Evolutionary conservation across 2,888 invertebrate species (phyloP).

Genomic region (Eristalis tenax): DNA sequence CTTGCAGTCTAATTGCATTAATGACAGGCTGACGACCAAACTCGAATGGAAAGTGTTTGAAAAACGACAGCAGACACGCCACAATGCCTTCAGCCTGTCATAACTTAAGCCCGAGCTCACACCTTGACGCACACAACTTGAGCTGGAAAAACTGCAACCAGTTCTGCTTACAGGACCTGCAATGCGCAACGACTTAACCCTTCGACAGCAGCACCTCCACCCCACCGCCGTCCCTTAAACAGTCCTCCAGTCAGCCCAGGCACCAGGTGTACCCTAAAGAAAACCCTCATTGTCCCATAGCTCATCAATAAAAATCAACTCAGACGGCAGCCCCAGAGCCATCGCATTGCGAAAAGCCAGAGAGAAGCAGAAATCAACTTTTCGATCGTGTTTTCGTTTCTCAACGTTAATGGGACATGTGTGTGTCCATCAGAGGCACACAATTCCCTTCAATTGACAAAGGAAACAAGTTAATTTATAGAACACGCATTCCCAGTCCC

Average conservation of each 20-base stretch:
- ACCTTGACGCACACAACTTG: no score
- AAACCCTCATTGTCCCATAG: neutral
- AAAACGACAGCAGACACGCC: no score
- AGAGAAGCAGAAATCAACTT: constrained; percentile 9
- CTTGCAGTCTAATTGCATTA: no score
- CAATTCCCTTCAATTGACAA: constrained; percentile 40
- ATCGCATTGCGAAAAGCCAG: neutral
- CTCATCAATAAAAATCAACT: neutral
- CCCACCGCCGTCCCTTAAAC: neutral
- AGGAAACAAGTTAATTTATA: constrained; percentile 66
- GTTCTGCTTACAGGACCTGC: neutral
- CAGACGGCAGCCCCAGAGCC: neutral
- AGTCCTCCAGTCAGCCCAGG: neutral
- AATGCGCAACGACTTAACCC: neutral
- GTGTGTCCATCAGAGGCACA: constrained; percentile 22
- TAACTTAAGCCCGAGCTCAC: no score
- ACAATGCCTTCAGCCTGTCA: no score
- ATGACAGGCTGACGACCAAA: no score
- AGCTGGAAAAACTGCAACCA: no score
- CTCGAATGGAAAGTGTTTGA: no score
- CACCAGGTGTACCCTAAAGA: neutral
- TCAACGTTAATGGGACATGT: constrained; percentile 61
- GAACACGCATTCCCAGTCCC: constrained; percentile 50
- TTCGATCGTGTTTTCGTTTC: constrained; percentile 23
- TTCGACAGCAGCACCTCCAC: neutral